Base-by-base conservation (phyloP, 2,888 invertebrate species). In the Plutella xylostella region DNA sequence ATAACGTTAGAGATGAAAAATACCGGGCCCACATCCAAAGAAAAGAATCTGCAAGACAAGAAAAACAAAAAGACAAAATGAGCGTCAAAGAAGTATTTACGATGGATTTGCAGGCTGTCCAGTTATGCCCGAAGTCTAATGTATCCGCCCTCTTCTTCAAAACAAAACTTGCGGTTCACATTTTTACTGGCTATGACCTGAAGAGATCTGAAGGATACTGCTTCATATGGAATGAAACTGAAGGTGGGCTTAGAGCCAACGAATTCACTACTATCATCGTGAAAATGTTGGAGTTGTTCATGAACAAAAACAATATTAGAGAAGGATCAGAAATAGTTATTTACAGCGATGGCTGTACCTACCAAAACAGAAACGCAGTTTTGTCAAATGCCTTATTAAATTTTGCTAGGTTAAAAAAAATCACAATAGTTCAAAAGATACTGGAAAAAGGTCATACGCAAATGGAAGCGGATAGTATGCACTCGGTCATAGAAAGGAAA, bases 241-340 rank as follows among this genome's bases (percentile, higher is more conserved):
- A 52, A 17, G 52, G 54, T 12, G 47, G 48, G 21, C 45, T 54
- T 18, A 45, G 50, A 15, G 25, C 51, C 21, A 55, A 51, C 42
- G 51, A 54, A 48, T 51, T 51, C 44, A 48, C 45, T 18, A 46
- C 42, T 9, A 48, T 51, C 43, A 48, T 53, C 45, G 30, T 51
- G 25, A 37, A 45, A 25, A 48, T 44, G 42, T 15, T 50, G 20
- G 35, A 48, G 42, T 43, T 21, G 19, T 43, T 43, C 17, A 47
- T 38, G 35, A 44, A 37, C 43, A 42, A 47, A 25, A 42, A 30
- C 14, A 30, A 30, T 9, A 31, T n/a, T n/a, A n/a, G n/a, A n/a
- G n/a, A n/a, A n/a, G n/a, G n/a, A n/a, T n/a, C 28, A 18, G 17
- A 37, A 20, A 19, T 17, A 18, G n/a, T n/a, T 38, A 40, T 39